Conservation (phyloP, 2,113 vertebrate species). For the Pterophyllum scalare region DNA sequence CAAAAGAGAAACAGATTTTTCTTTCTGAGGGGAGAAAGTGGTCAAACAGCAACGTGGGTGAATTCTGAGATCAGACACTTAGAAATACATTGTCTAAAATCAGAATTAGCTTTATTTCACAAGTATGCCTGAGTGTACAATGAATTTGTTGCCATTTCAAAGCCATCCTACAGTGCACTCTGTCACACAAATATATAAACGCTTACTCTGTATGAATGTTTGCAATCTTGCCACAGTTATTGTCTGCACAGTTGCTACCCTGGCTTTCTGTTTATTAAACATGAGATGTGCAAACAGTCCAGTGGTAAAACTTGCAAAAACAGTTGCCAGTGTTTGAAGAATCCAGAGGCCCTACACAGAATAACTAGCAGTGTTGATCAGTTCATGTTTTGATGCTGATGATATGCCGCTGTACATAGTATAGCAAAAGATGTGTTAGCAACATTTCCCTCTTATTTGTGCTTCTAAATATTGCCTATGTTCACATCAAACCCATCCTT, state of each 20-base stretch:
- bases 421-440: neutral
- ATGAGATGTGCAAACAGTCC: neutral
- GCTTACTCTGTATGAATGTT: neutral
- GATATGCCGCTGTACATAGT: neutral
- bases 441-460: neutral
- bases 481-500: neutral
- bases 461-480: neutral
- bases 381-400: neutral
- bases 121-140: neutral
- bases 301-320: neutral
- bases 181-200: neutral
- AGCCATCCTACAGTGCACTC: neutral
- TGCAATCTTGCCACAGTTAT: neutral
- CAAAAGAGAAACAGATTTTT: neutral
- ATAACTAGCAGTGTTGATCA: neutral
- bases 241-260: neutral
- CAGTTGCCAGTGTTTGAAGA: neutral
- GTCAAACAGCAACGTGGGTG: neutral
- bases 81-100: neutral
- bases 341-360: neutral
- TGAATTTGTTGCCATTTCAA: neutral
- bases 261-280: neutral
- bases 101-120: conserved; percentile 1
- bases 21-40: neutral
- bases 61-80: neutral